Percentiles rank a stretch among this genome's conserved stretches.
Evolutionary conservation across 2,888 invertebrate genomes (phyloP).

Genomic region (Cephus spinipes): DNA sequence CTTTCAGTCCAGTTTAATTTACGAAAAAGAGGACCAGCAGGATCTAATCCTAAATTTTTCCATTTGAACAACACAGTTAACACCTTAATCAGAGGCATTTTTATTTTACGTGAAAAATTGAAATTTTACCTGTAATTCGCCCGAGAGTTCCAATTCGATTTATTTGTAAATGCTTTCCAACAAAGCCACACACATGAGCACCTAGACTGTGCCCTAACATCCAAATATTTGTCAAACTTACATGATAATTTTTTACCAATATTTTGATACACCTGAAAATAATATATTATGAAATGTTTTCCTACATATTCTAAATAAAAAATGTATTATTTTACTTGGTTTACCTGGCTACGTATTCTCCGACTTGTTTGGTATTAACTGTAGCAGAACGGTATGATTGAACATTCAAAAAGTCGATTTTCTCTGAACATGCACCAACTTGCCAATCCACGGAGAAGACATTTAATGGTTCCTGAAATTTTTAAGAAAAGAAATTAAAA

Average conservation of each 20-base stretch:
- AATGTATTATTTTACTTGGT: not conserved
- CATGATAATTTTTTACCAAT: constrained; percentile 13
- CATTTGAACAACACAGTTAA: too few species aligned
- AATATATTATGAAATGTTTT: too few species aligned
- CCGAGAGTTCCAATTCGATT: not conserved
- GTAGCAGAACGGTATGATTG: constrained; percentile 8
- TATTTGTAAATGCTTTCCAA: constrained; percentile 7
- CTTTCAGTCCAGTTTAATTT: not conserved
- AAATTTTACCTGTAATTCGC: constrained; percentile 12
- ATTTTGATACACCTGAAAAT: constrained; percentile 11
- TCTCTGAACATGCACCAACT: constrained; percentile 16
- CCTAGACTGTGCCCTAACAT: constrained; percentile 18
- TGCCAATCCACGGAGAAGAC: constrained; percentile 18
- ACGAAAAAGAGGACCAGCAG: constrained; percentile 15
- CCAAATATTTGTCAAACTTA: constrained; percentile 6
- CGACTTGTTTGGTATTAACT: constrained; percentile 12
- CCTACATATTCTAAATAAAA: not conserved
- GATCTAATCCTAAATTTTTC: constrained; percentile 13
- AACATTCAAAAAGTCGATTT: constrained; percentile 3
- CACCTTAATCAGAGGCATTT: not conserved
- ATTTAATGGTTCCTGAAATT: constrained; percentile 7
- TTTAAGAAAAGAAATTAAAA: too few species aligned
- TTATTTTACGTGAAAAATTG: not conserved
- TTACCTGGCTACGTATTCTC: constrained; percentile 13
- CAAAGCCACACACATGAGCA: constrained; percentile 17